phyloP scores from a whole-genome alignment of 2,797 vertebrate genomes.

The Lagocephalus sceleratus region DNA sequence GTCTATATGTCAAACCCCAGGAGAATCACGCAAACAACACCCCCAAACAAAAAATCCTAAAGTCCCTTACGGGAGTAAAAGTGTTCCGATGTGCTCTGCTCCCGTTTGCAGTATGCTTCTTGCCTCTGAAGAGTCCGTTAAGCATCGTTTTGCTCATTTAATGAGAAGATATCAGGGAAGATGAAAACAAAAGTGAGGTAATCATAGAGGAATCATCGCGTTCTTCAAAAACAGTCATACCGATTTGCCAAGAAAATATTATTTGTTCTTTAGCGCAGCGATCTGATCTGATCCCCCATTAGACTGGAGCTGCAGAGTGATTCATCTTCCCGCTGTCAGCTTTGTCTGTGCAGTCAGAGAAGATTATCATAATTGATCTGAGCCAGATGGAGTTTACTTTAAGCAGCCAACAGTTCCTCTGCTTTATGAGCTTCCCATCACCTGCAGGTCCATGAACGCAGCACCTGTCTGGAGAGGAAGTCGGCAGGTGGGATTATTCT shows the following conservation, averaged over 20 bases:
- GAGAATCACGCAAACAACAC: slow-evolving; percentile 37
- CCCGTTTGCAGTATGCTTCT: slow-evolving; percentile 20
- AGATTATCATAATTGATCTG: slow-evolving; percentile 29
- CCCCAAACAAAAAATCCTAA: slow-evolving; percentile 5
- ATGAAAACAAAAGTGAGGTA: neutral
- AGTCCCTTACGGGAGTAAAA: slow-evolving; percentile 34
- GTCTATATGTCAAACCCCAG: slow-evolving; percentile 38
- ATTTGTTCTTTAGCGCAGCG: slow-evolving; percentile 31
- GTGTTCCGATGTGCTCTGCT: slow-evolving; percentile 12
- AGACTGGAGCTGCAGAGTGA: slow-evolving; percentile 15
- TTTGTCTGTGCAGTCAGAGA: slow-evolving; percentile 10
- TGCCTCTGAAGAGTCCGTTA: slow-evolving; percentile 13
- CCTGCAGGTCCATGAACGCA: slow-evolving; percentile 15
- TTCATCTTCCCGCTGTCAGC: slow-evolving; percentile 25
- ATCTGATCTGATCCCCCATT: neutral
- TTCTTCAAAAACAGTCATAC: slow-evolving; percentile 40
- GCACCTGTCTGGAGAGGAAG: slow-evolving; percentile 2
- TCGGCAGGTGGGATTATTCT: slow-evolving; percentile 25
- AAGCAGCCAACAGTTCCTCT: slow-evolving; percentile 1
- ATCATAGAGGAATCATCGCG: slow-evolving; percentile 11
- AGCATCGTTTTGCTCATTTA: slow-evolving; percentile 36
- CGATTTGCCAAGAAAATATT: slow-evolving; percentile 34
- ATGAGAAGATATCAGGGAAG: slow-evolving; percentile 23
- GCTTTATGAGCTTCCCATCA: slow-evolving; percentile 28
- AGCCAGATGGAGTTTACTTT: neutral